Evolutionary conservation across 1,140 invertebrate species (phyloP).

Genomic region (Brachionus plicatilis): DNA sequence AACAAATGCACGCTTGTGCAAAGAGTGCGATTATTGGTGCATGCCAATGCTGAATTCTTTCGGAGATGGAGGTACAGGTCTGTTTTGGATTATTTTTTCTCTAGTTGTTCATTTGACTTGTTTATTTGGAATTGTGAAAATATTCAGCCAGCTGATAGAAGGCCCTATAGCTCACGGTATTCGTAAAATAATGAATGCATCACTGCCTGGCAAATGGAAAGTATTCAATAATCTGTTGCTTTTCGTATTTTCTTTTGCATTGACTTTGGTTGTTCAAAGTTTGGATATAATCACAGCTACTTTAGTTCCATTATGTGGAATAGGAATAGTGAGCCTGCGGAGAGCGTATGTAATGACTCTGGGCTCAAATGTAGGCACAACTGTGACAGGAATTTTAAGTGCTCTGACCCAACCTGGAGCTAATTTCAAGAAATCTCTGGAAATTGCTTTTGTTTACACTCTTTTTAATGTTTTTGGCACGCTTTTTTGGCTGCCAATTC

Average conservation of each 20-base stretch:
- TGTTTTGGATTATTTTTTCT: neutral
- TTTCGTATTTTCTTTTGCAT: constrained; percentile 56
- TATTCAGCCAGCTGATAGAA: neutral
- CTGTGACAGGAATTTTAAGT: constrained; percentile 60
- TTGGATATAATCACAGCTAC: constrained; percentile 64
- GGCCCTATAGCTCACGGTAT: constrained; percentile 59
- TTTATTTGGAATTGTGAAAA: constrained; percentile 20
- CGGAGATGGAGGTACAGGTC: neutral
- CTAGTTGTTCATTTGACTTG: neutral
- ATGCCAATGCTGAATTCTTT: neutral
- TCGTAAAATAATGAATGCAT: constrained; percentile 59
- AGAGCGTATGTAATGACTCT: constrained; percentile 63
- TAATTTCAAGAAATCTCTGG: constrained; percentile 55
- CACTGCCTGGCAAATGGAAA: constrained; percentile 56
- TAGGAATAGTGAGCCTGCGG: constrained; percentile 62
- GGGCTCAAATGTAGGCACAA: constrained; percentile 64
- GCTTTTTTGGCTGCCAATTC: constrained; percentile 62
- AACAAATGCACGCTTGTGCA: neutral
- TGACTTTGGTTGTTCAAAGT: constrained; percentile 64
- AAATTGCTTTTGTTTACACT: constrained; percentile 63
- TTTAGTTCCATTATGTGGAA: constrained; percentile 63
- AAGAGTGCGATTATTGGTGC: neutral
- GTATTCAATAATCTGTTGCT: constrained; percentile 59
- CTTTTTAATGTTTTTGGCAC: constrained; percentile 64
- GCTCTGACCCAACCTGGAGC: constrained; percentile 56